These are phyloP conservation scores for Heliconius himera DNA, from an alignment of 1,140 invertebrate species.

Conservation along the genomic window DNA sequence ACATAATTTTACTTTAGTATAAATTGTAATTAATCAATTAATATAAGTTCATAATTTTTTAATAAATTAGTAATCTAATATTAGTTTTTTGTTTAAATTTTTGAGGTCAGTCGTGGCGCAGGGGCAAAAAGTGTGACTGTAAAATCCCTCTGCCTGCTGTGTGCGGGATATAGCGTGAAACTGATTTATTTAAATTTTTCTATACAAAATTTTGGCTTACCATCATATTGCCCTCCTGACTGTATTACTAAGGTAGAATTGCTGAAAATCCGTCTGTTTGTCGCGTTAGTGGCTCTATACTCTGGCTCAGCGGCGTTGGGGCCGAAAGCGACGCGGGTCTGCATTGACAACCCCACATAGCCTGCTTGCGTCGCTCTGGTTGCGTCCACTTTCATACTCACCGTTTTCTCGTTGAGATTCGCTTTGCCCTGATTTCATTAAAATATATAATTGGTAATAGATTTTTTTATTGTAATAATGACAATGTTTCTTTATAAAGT, in stretches of 20 bases:
- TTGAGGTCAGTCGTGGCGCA: too few species aligned
- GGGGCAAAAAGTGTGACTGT: too few species aligned
- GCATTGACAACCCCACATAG: constrained; percentile 89
- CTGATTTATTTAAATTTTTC: too few species aligned
- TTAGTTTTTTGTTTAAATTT: too few species aligned
- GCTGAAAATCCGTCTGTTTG: constrained; percentile 87
- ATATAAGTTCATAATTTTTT: too few species aligned
- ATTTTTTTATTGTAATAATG: neutral
- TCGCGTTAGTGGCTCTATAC: constrained; percentile 90
- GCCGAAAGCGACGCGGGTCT: constrained; percentile 95
- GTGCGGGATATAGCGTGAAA: too few species aligned
- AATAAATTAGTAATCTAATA: too few species aligned
- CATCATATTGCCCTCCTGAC: constrained; percentile 88
- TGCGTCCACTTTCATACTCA: constrained; percentile 85
- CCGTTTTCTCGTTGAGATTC: constrained; percentile 86
- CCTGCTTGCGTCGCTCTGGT: constrained; percentile 86
- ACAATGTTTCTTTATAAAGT: neutral
- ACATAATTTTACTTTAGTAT: too few species aligned
- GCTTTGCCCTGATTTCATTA: constrained; percentile 66
- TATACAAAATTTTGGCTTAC: constrained; percentile 56
- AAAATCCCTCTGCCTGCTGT: too few species aligned
- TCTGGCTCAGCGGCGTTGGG: constrained; percentile 95
- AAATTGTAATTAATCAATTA: too few species aligned
- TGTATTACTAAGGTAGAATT: constrained; percentile 87
- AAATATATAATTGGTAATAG: neutral